A percentile compares a stretch with the other conserved stretches of the same genome.
Conservation (phyloP, 2,888 invertebrate genomes). For the Sussaba pulchella region DNA sequence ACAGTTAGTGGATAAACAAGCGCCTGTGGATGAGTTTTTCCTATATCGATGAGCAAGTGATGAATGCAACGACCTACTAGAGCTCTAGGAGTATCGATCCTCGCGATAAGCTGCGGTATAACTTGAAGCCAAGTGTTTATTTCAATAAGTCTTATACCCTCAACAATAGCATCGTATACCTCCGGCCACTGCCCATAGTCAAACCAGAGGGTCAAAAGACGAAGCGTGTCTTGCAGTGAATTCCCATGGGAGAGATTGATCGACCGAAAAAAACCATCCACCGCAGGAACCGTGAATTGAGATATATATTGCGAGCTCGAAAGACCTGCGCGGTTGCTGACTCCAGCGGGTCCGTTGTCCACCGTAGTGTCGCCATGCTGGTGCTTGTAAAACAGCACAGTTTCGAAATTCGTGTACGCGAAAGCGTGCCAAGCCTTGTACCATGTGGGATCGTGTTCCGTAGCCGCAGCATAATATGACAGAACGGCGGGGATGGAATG, state of each 20-base stretch:
- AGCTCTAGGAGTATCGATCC: slow-evolving; percentile 97
- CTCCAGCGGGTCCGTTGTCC: slow-evolving; percentile 62
- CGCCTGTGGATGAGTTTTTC: slow-evolving; percentile 99
- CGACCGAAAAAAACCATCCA: slow-evolving; percentile 97
- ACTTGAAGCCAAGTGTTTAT: slow-evolving; percentile 99
- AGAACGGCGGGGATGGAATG: slow-evolving; percentile 90
- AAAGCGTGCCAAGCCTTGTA: slow-evolving; percentile 99
- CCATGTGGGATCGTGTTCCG: slow-evolving; percentile 94
- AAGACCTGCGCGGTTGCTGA: slow-evolving; percentile 72
- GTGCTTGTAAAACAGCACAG: slow-evolving; percentile 90
- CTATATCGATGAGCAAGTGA: slow-evolving; percentile 97
- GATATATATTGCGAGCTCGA: slow-evolving; percentile 87
- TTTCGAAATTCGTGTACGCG: slow-evolving; percentile 99
- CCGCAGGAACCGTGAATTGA: slow-evolving; percentile 96
- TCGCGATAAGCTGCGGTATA: slow-evolving; percentile 98
- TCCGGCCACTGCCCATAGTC: slow-evolving; percentile 98
- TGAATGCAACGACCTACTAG: slow-evolving; percentile 96
- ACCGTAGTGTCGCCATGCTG: slow-evolving; percentile 79
- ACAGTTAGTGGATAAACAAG: slow-evolving; percentile 99
- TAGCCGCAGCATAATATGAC: slow-evolving; percentile 93
- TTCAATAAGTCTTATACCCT: slow-evolving; percentile 96
- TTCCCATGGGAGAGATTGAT: slow-evolving; percentile 96
- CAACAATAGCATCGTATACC: slow-evolving; percentile 96
- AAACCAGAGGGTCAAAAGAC: slow-evolving; percentile 98
- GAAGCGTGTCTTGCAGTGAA: slow-evolving; percentile 97